A percentile compares a stretch with the other conserved stretches of the same genome.
These are phyloP conservation scores for Styela clava DNA, from an alignment of 23 tunicate species.

Conservation along the genomic window DNA sequence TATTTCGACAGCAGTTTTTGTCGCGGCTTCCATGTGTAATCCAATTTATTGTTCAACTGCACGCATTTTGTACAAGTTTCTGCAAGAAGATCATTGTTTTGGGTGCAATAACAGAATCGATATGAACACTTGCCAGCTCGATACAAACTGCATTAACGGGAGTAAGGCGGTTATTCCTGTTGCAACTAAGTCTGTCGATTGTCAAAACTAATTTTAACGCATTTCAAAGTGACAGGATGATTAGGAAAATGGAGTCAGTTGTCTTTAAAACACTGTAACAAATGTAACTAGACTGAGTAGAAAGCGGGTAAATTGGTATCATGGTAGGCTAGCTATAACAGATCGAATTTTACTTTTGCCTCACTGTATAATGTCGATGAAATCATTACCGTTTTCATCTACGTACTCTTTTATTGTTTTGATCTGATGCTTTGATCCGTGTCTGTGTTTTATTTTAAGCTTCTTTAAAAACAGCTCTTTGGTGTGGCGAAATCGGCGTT, in stretches of 20 bases:
- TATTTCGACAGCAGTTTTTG: too few relatives aligned
- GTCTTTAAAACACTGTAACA: too few relatives aligned
- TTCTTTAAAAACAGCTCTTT: neutral
- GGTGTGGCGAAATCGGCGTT: neutral
- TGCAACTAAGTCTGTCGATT: neutral
- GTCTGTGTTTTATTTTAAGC: neutral
- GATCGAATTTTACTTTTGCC: too few relatives aligned
- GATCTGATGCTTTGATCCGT: too few relatives aligned
- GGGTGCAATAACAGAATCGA: neutral
- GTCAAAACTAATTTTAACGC: neutral
- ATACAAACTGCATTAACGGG: neutral
- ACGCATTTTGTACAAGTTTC: neutral
- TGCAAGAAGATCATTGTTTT: neutral
- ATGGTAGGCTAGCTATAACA: too few relatives aligned
- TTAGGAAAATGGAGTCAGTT: neutral
- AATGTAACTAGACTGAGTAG: too few relatives aligned
- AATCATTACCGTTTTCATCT: too few relatives aligned
- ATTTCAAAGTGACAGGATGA: neutral
- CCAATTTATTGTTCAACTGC: neutral
- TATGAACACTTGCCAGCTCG: neutral
- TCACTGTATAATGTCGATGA: too few relatives aligned
- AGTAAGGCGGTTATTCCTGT: neutral
- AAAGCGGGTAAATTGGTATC: too few relatives aligned
- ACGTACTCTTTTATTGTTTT: too few relatives aligned
- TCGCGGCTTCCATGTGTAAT: neutral